These are phyloP conservation scores for Eleutherodactylus coqui DNA, from an alignment of 2,797 vertebrate species.

Conservation along the genomic window DNA sequence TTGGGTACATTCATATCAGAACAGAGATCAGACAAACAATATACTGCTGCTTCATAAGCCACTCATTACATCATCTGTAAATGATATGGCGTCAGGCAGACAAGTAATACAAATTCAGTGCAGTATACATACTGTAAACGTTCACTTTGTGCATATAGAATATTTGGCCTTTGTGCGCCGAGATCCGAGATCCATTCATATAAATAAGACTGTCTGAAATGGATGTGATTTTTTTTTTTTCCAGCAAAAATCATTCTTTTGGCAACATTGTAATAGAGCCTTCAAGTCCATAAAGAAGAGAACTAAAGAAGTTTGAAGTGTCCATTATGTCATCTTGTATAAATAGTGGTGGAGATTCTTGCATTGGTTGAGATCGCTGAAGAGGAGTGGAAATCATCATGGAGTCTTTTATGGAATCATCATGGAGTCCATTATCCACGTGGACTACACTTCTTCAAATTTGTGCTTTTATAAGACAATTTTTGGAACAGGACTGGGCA, in stretches of 20 bases:
- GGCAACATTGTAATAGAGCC: neutral
- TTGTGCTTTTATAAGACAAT: neutral
- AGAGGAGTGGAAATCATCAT: neutral
- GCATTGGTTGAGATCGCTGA: neutral
- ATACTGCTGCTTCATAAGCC: slow-evolving; percentile 24
- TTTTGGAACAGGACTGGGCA: neutral
- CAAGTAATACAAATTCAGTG: slow-evolving; percentile 21
- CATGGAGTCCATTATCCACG: neutral
- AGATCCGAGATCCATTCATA: too few species aligned
- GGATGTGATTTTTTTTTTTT: neutral
- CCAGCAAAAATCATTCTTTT: neutral
- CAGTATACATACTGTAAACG: slow-evolving; percentile 37
- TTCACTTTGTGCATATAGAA: neutral
- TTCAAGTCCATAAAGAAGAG: neutral
- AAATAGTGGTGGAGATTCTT: neutral
- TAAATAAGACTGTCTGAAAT: neutral
- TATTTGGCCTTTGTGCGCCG: neutral
- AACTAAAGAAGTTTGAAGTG: neutral
- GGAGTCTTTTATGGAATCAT: too few species aligned
- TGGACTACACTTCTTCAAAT: neutral
- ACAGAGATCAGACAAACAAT: neutral
- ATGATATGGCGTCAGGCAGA: neutral
- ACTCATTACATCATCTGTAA: slow-evolving; percentile 20
- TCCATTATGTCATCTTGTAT: neutral
- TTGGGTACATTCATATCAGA: neutral